phyloP scores from a whole-genome alignment of 2,888 invertebrate genomes.

The Pecten maximus region DNA sequence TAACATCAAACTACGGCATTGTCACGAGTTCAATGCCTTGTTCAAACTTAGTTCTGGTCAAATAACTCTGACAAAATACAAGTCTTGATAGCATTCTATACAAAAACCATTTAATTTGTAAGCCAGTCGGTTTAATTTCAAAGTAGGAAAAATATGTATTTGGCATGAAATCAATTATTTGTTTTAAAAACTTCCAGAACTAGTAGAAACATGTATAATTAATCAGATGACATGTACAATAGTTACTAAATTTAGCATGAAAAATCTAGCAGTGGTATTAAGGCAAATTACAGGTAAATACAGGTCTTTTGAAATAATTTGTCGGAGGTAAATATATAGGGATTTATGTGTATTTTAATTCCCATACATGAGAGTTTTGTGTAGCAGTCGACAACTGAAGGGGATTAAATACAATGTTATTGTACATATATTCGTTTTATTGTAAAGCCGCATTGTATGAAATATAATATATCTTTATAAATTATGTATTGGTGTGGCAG shows the following conservation, averaged over 20 bases:
- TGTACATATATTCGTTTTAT: background rate
- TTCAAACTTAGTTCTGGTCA: constrained; percentile 55
- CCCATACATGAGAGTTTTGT: background rate
- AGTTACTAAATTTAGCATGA: constrained; percentile 23
- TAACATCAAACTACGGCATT: constrained; percentile 48
- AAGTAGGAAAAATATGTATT: constrained; percentile 44
- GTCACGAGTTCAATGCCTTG: constrained; percentile 47
- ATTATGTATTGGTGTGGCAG: background rate
- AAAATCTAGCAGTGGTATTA: background rate
- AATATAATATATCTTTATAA: background rate
- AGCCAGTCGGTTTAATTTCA: constrained; percentile 41
- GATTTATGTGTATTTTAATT: constrained; percentile 25
- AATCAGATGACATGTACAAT: background rate
- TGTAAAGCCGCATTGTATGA: background rate
- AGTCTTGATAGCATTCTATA: constrained; percentile 38
- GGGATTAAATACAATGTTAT: constrained; percentile 1
- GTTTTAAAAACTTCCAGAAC: constrained; percentile 10
- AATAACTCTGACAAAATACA: constrained; percentile 49
- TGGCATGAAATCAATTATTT: constrained; percentile 45
- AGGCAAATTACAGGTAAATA: constrained; percentile 20
- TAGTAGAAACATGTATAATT: constrained; percentile 30
- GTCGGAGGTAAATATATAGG: background rate
- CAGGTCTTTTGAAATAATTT: constrained; percentile 4
- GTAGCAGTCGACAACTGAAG: background rate
- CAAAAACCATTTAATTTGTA: constrained; percentile 37